Conservation (phyloP, 2,113 vertebrate species). For the Halcyon senegalensis region DNA sequence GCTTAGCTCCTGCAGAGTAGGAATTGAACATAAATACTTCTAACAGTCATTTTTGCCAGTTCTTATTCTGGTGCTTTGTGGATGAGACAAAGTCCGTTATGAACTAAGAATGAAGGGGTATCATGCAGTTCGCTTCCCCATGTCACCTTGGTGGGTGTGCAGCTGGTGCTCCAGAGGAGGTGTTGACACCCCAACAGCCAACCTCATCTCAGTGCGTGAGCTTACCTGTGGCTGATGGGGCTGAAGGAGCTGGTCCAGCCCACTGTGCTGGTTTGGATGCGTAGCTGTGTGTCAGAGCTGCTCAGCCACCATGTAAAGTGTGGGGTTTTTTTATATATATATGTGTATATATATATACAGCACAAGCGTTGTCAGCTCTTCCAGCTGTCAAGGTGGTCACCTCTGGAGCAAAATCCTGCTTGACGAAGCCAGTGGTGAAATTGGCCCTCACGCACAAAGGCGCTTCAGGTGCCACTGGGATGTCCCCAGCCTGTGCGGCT, state of each 20-base stretch:
- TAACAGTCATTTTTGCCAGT: neutral
- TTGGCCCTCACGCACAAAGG: accelerated
- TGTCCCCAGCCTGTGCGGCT: accelerated
- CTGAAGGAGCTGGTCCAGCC: neutral
- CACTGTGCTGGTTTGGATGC: accelerated
- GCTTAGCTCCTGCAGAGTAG: neutral
- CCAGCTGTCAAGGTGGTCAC: accelerated
- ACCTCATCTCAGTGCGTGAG: accelerated
- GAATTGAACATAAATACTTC: neutral
- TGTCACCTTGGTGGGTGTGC: neutral
- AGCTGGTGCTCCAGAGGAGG: neutral
- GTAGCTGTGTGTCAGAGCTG: too few species aligned
- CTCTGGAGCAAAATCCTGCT: accelerated
- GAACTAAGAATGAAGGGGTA: neutral
- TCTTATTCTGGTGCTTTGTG: neutral
- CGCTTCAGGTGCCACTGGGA: accelerated
- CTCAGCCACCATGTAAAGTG: accelerated
- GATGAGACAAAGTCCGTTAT: neutral
- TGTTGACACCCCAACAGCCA: neutral
- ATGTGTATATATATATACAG: accelerated
- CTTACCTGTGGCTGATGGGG: neutral
- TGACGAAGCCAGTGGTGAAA: accelerated
- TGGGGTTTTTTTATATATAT: too few species aligned
- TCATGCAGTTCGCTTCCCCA: accelerated
- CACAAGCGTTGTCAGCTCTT: accelerated